These are phyloP conservation scores for Silurus asotus DNA, from an alignment of 2,113 vertebrate species.

Conservation along the genomic window DNA sequence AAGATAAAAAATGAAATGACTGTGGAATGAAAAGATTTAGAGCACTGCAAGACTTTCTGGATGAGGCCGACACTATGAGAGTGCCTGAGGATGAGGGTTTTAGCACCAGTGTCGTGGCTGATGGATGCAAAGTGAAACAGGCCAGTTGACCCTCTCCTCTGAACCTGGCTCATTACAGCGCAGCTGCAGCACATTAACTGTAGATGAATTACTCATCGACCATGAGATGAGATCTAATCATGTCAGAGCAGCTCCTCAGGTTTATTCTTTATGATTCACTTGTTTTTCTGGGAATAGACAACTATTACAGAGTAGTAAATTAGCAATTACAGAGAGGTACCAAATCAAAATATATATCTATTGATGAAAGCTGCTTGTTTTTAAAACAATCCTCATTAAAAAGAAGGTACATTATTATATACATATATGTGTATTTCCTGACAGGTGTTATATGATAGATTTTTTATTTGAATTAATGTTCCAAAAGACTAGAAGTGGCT, in stretches of 20 bases:
- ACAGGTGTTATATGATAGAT: neutral
- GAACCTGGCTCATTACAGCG: conserved; percentile 67
- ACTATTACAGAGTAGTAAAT: conserved; percentile 6
- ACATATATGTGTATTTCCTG: neutral
- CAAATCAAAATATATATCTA: conserved; percentile 8
- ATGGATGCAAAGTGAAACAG: conserved; percentile 56
- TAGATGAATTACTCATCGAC: conserved; percentile 70
- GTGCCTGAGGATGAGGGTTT: conserved; percentile 21
- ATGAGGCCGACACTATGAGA: neutral
- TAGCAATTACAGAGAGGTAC: neutral
- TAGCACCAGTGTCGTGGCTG: conserved; percentile 45
- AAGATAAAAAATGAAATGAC: conserved; percentile 6
- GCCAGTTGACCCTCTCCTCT: conserved; percentile 54
- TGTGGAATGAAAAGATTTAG: neutral
- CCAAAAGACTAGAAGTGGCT: neutral
- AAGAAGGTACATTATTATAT: neutral
- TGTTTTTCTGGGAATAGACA: conserved; percentile 56
- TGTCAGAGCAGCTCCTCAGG: conserved; percentile 58
- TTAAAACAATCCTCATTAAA: neutral
- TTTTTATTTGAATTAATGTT: neutral
- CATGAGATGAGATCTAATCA: conserved; percentile 70
- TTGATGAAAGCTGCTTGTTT: neutral
- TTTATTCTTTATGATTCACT: conserved; percentile 52
- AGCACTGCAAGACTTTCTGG: neutral
- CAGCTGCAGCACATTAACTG: conserved; percentile 74